Base-by-base conservation (phyloP, 30 jellyfish, hydroid and myxozoan genomes). In the Mastigias papua region DNA sequence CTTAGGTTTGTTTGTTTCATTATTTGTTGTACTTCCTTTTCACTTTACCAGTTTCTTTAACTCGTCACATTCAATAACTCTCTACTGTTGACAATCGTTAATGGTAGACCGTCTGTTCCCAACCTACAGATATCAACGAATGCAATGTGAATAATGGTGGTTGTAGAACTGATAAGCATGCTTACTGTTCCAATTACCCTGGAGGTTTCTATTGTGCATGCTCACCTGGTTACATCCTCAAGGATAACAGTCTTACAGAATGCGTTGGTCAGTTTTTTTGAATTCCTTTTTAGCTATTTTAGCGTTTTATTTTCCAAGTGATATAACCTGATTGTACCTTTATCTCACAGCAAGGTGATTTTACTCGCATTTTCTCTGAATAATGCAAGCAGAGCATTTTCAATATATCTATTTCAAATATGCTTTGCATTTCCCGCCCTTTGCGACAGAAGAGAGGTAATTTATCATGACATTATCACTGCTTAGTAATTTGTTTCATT, bases 191-290 rank as follows among this genome's bases (percentile, higher is more conserved):
- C 69, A 96, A 96, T 83, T 84, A 87, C 46, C 97, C 99, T 35
- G 99, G 99, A 25, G 97, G 97, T 15, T 90, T 19, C 74, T 91
- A 90, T 76, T 96, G 99, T 60, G 96, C 76, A 13, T 96, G 99
- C 74, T 22, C 65, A 5, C 73, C 82, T 66, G 99, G 99, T 0
- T 96, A 72, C 80, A 96, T 96, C 50, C 92, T 86, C 62, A 82
- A 78, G 57, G 99, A 96, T 42, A 77, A 96, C 90, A 90, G 98
- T 58, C 88, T 66, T 20, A 86, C 91, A 7, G 99, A 96, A 48
- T 96, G 99, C 77, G 92, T 91, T 19, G 99, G 99, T 96, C 82
- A 20, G 98, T 71, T 32, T 5, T 50, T 70, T 33, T 70, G n/a
- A 8, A 8, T 68, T 68, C 34, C 50, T 28, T 20, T 8, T 68